Percentiles rank a stretch among this genome's conserved stretches.
These are phyloP conservation scores for Hirundo rustica DNA, from an alignment of 2,797 vertebrate genomes.

Conservation along the genomic window DNA sequence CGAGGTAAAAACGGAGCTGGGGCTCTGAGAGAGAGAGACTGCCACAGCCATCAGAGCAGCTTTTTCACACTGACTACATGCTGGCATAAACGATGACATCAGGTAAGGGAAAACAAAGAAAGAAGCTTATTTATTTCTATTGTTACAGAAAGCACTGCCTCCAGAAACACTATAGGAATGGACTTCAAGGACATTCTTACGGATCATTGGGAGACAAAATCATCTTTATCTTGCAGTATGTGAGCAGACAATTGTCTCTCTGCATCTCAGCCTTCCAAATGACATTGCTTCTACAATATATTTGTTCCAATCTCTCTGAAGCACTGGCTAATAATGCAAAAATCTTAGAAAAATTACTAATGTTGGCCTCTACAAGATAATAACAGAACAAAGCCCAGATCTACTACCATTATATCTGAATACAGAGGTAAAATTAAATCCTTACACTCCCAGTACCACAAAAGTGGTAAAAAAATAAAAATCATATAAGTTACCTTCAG, in stretches of 20 bases:
- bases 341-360: neutral
- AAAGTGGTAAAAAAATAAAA: neutral
- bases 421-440: neutral
- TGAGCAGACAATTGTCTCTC: conserved; percentile 37
- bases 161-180: neutral
- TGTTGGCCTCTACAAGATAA: neutral
- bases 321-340: neutral
- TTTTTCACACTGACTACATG: neutral
- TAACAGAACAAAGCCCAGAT: neutral
- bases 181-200: neutral
- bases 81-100: neutral
- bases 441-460: neutral
- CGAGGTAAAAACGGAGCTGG: too few relatives aligned
- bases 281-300: neutral
- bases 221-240: neutral
- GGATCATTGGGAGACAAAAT: neutral
- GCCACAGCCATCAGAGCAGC: neutral
- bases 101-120: neutral
- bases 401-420: neutral
- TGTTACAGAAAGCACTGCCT: neutral
- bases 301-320: conserved; percentile 28
- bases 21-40: too few relatives aligned
- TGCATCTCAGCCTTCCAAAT: conserved; percentile 2
- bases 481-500: neutral
- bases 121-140: neutral